Evolutionary conservation across 2,888 invertebrate species (phyloP).

Genomic region (Nomada fabriciana): DNA sequence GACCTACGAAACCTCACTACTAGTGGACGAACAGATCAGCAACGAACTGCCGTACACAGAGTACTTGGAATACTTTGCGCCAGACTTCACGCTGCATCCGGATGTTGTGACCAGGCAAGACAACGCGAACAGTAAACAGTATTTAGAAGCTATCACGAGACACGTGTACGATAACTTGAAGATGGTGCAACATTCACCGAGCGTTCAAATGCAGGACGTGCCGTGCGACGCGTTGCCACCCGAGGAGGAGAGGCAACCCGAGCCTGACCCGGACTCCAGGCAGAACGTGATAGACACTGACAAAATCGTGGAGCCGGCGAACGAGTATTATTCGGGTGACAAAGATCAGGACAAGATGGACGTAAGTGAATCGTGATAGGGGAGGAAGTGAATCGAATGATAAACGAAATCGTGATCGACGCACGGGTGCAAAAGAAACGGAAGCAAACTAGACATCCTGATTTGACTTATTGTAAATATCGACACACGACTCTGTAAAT

Average conservation of each 20-base stretch:
- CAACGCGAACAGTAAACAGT: conserved; percentile 98
- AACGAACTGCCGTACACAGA: conserved; percentile 98
- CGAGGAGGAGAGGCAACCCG: conserved; percentile 90
- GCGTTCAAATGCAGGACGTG: conserved; percentile 98
- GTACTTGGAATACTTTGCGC: conserved; percentile 98
- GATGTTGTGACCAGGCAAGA: conserved; percentile 94
- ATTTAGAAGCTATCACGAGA: conserved; percentile 95
- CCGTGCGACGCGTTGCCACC: conserved; percentile 93
- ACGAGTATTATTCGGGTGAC: conserved; percentile 96
- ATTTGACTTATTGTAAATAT: conserved; percentile 44
- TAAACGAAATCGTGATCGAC: not conserved
- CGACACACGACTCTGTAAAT: conserved; percentile 43
- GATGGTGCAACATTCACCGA: conserved; percentile 96
- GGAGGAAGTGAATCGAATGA: not conserved
- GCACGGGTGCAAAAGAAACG: not conserved
- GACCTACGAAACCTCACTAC: conserved; percentile 98
- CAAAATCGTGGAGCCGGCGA: conserved; percentile 92
- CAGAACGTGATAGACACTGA: conserved; percentile 92
- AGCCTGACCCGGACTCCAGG: conserved; percentile 93
- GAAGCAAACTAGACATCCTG: conserved; percentile 1
- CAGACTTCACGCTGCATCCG: conserved; percentile 98
- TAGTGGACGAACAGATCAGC: conserved; percentile 96
- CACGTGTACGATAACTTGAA: conserved; percentile 97
- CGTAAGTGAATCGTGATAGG: conserved; percentile 76
- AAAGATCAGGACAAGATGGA: conserved; percentile 93